Evolutionary conservation across 2,113 vertebrate genomes (phyloP), one percentile per base, ranked within the genome.

Genomic region (Charina bottae): DNA sequence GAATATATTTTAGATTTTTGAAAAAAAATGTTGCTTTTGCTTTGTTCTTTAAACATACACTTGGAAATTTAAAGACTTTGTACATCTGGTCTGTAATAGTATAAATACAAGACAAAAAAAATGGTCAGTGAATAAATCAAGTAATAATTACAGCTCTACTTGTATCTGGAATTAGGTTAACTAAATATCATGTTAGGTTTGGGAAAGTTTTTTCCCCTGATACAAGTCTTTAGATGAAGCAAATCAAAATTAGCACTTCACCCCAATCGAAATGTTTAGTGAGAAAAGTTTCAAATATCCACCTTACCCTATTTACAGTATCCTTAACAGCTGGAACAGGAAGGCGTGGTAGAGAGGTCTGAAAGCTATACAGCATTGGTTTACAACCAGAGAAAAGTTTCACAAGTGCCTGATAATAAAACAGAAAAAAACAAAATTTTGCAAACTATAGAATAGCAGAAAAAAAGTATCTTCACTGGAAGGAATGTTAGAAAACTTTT

Each of bases 321-420:
- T 99, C 98, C 93, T 98, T 98, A 84, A 99, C 95, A 2, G 97
- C 8, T 3, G 99, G 99, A 90, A 99, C 98, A 0, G 99, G 99
- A 59, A 99, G 96, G 37, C 98, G 98, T 0, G 99, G 99, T 78
- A 99, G 95, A 0, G 98, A 98, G 0, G 98, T 99, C 97, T 99
- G 99, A 97, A 99, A 99, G 95, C 99, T 99, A 96, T 99, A 99
- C 21, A 99, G 93, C 98, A 99, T 99, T 68, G 99, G 99, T 90
- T 99, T 99, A 15, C 98, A 98, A 88, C 99, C 98, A 2, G 99
- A 99, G 87, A 99, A 99, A 93, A 99, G 94, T 96, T 98, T 99
- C 92, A 99, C 98, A 93, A 99, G 97, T 28, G 96, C 0, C 99
- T 99, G 94, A 55, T 86, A 92, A 90, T 54, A 89, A 90, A 90